A percentile compares a stretch with the other conserved stretches of the same genome.
These are phyloP conservation scores for Drosophila carrolli DNA, from an alignment of 1,140 invertebrate species.

Conservation along the genomic window DNA sequence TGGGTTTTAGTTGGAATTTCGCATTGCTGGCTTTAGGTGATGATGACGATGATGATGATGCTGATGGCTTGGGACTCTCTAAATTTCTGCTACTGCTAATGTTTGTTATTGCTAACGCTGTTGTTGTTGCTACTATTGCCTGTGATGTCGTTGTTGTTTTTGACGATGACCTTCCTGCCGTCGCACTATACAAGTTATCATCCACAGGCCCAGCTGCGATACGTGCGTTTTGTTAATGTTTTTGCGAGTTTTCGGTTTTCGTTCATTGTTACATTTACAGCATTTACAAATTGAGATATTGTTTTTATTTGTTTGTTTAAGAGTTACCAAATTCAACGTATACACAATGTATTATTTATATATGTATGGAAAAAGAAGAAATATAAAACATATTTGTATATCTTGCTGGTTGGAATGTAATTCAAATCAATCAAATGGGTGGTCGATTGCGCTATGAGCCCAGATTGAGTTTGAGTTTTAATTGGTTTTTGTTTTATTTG, in stretches of 20 bases:
- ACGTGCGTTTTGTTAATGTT: conserved; percentile 60
- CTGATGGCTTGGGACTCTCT: conserved; percentile 38
- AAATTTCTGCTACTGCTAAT: conserved; percentile 35
- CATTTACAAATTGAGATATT: conserved; percentile 62
- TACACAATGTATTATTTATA: conserved; percentile 52
- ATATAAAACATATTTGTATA: conserved; percentile 65
- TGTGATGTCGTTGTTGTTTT: conserved; percentile 53
- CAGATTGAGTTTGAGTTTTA: conserved; percentile 55
- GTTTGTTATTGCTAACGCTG: conserved; percentile 49
- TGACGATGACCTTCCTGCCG: conserved; percentile 84
- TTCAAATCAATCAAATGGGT: conserved; percentile 58
- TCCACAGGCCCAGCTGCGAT: conserved; percentile 76
- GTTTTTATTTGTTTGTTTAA: conserved; percentile 21
- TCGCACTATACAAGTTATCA: conserved; percentile 73
- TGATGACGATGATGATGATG: conserved; percentile 12
- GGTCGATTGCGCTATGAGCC: conserved; percentile 60
- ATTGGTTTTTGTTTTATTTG: conserved; percentile 16
- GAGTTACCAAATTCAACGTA: conserved; percentile 39
- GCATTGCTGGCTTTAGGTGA: conserved; percentile 20
- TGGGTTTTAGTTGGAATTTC: conserved; percentile 73
- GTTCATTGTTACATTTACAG: conserved; percentile 66
- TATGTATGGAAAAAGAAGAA: conserved; percentile 68
- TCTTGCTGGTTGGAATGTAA: conserved; percentile 42
- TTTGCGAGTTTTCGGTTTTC: conserved; percentile 18
- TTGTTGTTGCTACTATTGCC: conserved; percentile 43